phyloP scores from a whole-genome alignment of 2,113 vertebrate species.

The Crypturellus undulatus region DNA sequence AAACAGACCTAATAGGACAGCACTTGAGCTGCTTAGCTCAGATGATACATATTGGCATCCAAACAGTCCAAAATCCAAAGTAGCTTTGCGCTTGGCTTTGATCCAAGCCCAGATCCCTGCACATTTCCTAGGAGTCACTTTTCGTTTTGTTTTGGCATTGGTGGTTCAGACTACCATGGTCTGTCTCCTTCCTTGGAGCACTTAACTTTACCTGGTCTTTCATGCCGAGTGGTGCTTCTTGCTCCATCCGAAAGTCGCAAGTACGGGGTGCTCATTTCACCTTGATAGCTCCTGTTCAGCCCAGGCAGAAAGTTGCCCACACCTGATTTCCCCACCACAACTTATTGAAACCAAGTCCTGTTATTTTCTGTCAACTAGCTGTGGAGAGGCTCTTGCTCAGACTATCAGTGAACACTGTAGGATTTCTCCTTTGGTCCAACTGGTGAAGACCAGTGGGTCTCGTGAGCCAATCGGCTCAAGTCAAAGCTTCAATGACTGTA shows the following conservation, averaged over 20 bases:
- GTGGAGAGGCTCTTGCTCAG: background rate
- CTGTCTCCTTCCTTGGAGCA: fast-evolving
- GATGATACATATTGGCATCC: background rate
- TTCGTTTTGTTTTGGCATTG: background rate
- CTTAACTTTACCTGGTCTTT: background rate
- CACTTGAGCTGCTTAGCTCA: background rate
- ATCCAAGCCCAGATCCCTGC: background rate
- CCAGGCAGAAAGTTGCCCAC: background rate
- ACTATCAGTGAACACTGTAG: background rate
- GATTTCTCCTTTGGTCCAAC: background rate
- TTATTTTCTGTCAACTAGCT: background rate
- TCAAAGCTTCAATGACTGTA: background rate
- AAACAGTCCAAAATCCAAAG: background rate
- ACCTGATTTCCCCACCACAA: background rate
- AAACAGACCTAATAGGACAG: background rate
- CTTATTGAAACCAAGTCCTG: background rate
- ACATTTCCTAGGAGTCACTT: background rate
- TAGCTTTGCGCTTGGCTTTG: background rate
- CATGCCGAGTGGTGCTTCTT: background rate
- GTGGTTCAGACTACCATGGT: background rate
- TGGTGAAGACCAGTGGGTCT: background rate
- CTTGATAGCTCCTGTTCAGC: background rate
- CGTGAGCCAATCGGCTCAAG: background rate
- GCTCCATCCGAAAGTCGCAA: background rate
- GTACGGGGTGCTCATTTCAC: background rate